Conservation (phyloP, 2,113 vertebrate species). For the Upupa epops region DNA sequence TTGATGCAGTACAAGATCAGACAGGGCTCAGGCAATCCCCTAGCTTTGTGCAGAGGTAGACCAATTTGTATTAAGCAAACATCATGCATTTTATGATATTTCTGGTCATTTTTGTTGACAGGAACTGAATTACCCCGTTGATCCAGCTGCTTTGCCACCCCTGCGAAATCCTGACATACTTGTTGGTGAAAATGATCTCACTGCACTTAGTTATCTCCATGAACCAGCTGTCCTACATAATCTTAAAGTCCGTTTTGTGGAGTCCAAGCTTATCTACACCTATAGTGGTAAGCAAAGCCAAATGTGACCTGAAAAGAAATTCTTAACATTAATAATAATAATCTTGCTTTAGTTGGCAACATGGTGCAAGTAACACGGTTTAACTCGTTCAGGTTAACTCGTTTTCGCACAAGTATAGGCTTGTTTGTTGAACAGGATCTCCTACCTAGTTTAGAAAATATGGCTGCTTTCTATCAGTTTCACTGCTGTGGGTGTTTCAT, state of each 20-base stretch:
- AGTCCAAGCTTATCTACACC: constrained; percentile 96
- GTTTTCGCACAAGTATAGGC: not conserved
- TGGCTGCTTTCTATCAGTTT: not conserved
- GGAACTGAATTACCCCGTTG: constrained; percentile 82
- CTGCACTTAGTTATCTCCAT: constrained; percentile 96
- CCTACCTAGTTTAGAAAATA: not conserved
- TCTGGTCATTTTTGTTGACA: constrained; percentile 33
- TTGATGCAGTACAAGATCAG: not conserved
- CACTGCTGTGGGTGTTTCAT: not conserved
- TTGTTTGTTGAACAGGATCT: not conserved
- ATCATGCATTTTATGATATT: not conserved
- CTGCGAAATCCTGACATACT: constrained; percentile 96
- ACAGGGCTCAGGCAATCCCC: not conserved
- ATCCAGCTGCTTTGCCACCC: constrained; percentile 81
- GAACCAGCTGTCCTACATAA: constrained; percentile 96
- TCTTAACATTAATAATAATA: not conserved
- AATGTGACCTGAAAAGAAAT: not conserved
- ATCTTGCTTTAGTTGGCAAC: not conserved
- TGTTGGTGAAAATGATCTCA: constrained; percentile 98
- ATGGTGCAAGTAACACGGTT: not conserved
- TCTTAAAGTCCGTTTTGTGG: constrained; percentile 91
- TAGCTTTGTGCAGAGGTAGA: not conserved
- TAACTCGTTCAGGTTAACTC: not conserved
- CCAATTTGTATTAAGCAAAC: not conserved
- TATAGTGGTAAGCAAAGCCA: constrained; percentile 86